Evolutionary conservation across 92 coral and sea anemone genomes (phyloP).

Genomic region (Pocillopora meandrina): DNA sequence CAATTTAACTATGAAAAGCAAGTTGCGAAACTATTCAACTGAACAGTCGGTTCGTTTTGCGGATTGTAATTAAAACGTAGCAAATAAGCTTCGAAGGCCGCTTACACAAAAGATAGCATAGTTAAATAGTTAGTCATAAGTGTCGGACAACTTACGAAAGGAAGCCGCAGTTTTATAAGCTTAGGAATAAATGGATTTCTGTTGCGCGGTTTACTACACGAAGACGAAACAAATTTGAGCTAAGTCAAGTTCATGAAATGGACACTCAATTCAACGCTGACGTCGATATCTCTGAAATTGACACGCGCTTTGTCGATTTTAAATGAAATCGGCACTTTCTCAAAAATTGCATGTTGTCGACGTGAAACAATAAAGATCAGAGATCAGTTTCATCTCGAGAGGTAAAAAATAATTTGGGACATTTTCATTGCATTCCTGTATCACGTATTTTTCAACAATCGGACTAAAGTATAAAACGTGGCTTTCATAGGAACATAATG

Average conservation of each 20-base stretch:
- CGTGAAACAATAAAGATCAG: neutral
- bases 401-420: neutral
- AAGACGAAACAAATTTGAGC: neutral
- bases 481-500: neutral
- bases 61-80: neutral
- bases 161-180: constrained; percentile 6
- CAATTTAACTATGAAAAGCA: neutral
- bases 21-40: neutral
- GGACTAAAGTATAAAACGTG: neutral
- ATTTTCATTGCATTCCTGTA: constrained; percentile 31
- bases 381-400: neutral
- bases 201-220: constrained; percentile 22
- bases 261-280: neutral
- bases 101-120: constrained; percentile 32
- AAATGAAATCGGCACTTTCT: neutral
- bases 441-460: constrained; percentile 31
- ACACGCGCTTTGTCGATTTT: constrained; percentile 20
- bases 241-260: constrained; percentile 7
- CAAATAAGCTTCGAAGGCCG: constrained; percentile 1
- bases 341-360: neutral
- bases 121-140: constrained; percentile 19
- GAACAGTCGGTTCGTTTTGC: neutral
- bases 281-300: constrained; percentile 1
- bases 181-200: constrained; percentile 4
- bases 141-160: constrained; percentile 23